phyloP scores from a whole-genome alignment of 2,113 vertebrate species.

The Hymenochirus boettgeri region DNA sequence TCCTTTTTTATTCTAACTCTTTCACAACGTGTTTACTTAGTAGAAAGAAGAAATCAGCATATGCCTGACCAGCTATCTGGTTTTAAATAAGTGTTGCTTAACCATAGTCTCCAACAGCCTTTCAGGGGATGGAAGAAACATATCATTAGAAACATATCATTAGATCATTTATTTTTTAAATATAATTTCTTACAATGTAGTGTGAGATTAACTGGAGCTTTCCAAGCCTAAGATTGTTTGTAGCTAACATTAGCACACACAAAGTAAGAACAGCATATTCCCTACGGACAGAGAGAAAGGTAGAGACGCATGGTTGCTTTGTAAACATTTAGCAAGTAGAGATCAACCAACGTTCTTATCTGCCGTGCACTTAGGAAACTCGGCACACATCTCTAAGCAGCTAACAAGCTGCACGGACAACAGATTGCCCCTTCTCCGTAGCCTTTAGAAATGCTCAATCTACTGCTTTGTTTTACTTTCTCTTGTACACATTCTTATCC shows the following conservation, averaged over 20 bases:
- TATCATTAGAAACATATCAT: no score
- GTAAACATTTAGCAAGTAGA: conserved; percentile 8
- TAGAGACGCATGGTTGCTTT: not conserved
- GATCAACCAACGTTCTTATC: conserved; percentile 12
- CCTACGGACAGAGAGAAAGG: not conserved
- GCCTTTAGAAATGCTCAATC: no score
- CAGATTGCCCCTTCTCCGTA: not conserved
- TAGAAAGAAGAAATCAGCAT: conserved; percentile 28
- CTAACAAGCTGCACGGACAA: not conserved
- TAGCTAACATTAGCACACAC: not conserved
- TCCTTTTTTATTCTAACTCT: conserved; percentile 26
- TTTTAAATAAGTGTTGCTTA: conserved; percentile 1
- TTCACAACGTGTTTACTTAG: conserved; percentile 40
- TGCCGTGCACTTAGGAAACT: not conserved
- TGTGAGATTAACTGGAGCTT: not conserved
- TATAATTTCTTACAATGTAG: not conserved
- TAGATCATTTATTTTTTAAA: no score
- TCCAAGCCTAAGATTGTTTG: conserved; percentile 1
- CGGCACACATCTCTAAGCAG: not conserved
- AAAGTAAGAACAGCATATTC: conserved; percentile 17
- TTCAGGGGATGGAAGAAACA: not conserved
- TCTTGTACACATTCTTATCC: no score
- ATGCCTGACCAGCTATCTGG: conserved; percentile 19
- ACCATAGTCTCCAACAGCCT: not conserved
- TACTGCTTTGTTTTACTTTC: no score